phyloP scores from a whole-genome alignment of 2,797 vertebrate species.

The Sparidentex hasta region DNA sequence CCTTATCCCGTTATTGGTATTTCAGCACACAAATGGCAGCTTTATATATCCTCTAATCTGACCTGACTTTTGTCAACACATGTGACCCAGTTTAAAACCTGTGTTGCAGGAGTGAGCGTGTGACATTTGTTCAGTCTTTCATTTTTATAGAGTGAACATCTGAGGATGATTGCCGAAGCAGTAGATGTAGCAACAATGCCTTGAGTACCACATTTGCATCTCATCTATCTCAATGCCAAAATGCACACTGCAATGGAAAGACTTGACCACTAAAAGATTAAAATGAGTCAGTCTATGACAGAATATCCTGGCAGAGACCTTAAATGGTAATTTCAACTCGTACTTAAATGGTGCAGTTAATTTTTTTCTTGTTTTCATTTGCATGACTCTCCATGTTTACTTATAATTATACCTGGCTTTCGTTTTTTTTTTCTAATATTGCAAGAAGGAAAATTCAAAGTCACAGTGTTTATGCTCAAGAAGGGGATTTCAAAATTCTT shows the following conservation, averaged over 20 bases:
- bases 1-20: not conserved
- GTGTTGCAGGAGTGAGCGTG: not conserved
- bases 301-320: not conserved
- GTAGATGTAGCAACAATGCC: constrained; percentile 14
- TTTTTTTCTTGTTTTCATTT: not conserved
- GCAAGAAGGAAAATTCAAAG: not conserved
- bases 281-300: not conserved
- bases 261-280: not conserved
- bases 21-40: not conserved
- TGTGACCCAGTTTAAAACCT: not conserved
- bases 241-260: no score
- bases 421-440: not conserved
- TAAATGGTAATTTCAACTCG: not conserved
- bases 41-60: constrained; percentile 11
- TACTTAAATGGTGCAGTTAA: not conserved
- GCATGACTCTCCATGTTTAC: not conserved
- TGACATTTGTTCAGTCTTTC: not conserved
- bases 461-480: not conserved
- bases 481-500: not conserved
- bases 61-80: not conserved
- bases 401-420: constrained; percentile 7
- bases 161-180: not conserved
- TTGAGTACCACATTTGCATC: not conserved
- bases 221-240: not conserved
- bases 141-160: not conserved